A percentile compares a stretch with the other conserved stretches of the same genome.
Evolutionary conservation across 2,888 invertebrate species (phyloP).

Genomic region (Cryptus armator): DNA sequence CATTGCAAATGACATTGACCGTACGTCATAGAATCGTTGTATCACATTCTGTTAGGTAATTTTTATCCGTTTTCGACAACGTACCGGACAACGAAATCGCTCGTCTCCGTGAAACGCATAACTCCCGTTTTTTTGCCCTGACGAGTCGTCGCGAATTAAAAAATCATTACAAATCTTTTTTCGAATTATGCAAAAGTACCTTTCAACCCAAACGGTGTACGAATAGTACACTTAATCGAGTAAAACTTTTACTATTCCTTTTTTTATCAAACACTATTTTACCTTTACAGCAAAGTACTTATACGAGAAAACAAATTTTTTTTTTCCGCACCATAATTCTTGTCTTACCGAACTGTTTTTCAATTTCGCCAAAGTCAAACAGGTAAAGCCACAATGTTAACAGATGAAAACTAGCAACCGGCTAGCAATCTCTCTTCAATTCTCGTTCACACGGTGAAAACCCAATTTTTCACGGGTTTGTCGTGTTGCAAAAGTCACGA

Average conservation of each 20-base stretch:
- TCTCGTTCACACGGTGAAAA: slow-evolving; percentile 25
- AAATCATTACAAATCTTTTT: too few species aligned
- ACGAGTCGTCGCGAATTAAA: too few species aligned
- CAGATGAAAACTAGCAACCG: neutral
- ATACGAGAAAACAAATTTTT: neutral
- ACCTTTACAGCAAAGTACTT: neutral
- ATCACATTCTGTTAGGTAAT: too few species aligned
- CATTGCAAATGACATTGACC: too few species aligned
- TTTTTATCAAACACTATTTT: neutral
- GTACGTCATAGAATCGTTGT: too few species aligned
- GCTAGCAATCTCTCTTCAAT: slow-evolving; percentile 12
- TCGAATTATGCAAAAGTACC: too few species aligned
- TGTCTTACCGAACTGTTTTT: neutral
- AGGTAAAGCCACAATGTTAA: slow-evolving; percentile 18
- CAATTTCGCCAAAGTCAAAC: slow-evolving; percentile 22
- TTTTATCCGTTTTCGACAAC: too few species aligned
- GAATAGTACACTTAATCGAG: neutral
- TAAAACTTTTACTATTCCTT: neutral
- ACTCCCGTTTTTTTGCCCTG: too few species aligned
- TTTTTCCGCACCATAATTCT: neutral
- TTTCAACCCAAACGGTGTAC: neutral
- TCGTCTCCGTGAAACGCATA: too few species aligned
- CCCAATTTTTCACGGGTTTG: slow-evolving; percentile 43
- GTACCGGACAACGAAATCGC: too few species aligned
- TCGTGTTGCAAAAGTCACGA: slow-evolving; percentile 37